Evolutionary conservation across 2,888 invertebrate species (phyloP), one percentile per base, ranked within the genome.

Genomic region (Hemaris fuciformis): DNA sequence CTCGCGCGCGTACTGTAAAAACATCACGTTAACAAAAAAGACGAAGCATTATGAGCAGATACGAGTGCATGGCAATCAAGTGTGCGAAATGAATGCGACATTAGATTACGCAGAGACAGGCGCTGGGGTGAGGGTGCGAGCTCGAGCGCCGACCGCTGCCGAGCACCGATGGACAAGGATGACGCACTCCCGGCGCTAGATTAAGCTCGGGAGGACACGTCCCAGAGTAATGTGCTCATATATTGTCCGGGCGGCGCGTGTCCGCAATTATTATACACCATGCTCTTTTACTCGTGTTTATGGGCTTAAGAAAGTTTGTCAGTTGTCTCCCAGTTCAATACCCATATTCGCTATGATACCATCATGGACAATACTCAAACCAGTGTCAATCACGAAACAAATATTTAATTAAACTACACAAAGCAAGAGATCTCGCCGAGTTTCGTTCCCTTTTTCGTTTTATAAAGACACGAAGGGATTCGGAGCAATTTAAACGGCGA

Each of bases 221-320:
- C 82, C 90, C 80, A 85, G 82, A 85, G 87, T 91, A 91, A 91
- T 92, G 92, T 88, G 85, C 82, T 83, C 91, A 87, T 91, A 91
- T 92, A 91, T 92, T 85, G 89, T 86, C 82, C 84, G 85, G 85
- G 74, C 81, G 81, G 53, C 53, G 85, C 85, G 84, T 82, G 85
- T 77, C 85, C 85, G 84, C 88, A 88, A 90, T 90, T 90, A 90
- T 88, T 86, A 80, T 82, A 79, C 69, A 45, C 27, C 43, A 45
- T 31, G 56, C 61, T 57, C 46, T 60, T 46, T 48, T 46, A 60
- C 34, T 46, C 25, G 8, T 53, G 34, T 61, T 58, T 38, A 38
- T 46, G 23, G 61, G 22, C 45, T 42, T 18, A 53, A 53, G 46
- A 53, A 60, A 48, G 27, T 38, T 41, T 53, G 48, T 48, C 22